Evolutionary conservation across 2,888 invertebrate genomes (phyloP).

Genomic region (Diaphora mendica): DNA sequence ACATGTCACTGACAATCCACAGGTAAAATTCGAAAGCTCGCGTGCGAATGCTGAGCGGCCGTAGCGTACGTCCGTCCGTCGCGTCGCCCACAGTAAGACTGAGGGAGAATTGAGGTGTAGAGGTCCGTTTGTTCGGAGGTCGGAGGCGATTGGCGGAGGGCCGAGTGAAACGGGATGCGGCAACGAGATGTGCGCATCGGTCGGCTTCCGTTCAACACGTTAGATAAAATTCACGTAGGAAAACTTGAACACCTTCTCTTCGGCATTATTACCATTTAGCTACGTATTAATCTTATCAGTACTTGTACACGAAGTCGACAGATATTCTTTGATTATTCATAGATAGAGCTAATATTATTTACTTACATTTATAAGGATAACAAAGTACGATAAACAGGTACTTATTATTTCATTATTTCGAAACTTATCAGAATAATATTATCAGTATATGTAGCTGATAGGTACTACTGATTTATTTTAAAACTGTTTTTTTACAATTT

Average conservation of each 20-base stretch:
- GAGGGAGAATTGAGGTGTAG: slow-evolving; percentile 67
- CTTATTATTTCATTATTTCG: no score
- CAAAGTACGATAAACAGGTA: neutral
- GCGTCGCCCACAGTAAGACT: slow-evolving; percentile 65
- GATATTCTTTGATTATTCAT: slow-evolving; percentile 43
- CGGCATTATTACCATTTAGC: slow-evolving; percentile 23
- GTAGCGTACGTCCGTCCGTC: slow-evolving; percentile 66
- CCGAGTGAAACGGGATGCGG: slow-evolving; percentile 82
- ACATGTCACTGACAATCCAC: slow-evolving; percentile 83
- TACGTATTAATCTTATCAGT: slow-evolving; percentile 37
- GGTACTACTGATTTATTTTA: neutral
- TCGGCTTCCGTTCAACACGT: slow-evolving; percentile 78
- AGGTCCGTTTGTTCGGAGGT: slow-evolving; percentile 78
- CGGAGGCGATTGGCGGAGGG: slow-evolving; percentile 82
- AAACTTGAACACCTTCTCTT: slow-evolving; percentile 51
- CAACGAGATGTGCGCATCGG: slow-evolving; percentile 80
- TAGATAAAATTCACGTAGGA: slow-evolving; percentile 72
- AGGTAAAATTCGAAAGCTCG: slow-evolving; percentile 84
- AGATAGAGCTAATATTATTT: slow-evolving; percentile 28
- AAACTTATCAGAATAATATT: neutral
- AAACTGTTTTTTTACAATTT: neutral
- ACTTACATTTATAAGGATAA: slow-evolving; percentile 4
- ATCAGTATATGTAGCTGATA: neutral
- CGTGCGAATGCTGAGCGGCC: slow-evolving; percentile 62
- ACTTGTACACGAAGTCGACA: slow-evolving; percentile 29